Conservation (phyloP, 2,113 vertebrate species). For the Corythornis cristatus region DNA sequence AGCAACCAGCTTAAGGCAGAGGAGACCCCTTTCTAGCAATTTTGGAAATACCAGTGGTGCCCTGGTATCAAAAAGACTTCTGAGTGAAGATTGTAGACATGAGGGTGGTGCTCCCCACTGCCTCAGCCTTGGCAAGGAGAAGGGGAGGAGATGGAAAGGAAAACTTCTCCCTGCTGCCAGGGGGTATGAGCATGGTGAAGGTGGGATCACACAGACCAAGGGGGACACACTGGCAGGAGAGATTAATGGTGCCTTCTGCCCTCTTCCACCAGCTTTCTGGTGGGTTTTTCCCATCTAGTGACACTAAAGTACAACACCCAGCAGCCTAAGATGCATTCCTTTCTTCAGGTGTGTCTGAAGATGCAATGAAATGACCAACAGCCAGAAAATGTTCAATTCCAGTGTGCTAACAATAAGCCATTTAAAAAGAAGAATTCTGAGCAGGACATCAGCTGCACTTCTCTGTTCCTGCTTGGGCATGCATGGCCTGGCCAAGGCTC, state of each 20-base stretch:
- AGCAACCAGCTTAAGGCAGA: background rate
- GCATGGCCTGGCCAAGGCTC: background rate
- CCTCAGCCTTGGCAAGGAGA: background rate
- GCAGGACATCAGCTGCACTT: background rate
- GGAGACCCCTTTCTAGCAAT: background rate
- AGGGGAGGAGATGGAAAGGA: background rate
- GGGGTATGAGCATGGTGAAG: too few species aligned
- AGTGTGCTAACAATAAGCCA: background rate
- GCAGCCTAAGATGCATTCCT: background rate
- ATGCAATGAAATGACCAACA: background rate
- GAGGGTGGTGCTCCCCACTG: background rate
- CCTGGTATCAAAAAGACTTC: background rate
- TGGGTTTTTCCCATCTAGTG: background rate
- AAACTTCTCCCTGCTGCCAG: background rate
- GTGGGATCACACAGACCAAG: too few species aligned
- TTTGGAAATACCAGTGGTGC: background rate
- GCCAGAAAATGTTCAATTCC: background rate
- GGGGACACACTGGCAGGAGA: background rate
- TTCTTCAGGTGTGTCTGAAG: background rate
- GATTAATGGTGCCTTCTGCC: background rate
- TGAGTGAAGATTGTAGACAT: background rate
- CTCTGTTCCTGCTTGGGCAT: background rate
- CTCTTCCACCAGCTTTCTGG: background rate
- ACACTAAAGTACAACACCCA: background rate
- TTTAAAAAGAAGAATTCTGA: background rate